phyloP scores from a whole-genome alignment of 2,888 invertebrate genomes.

The Mamestra brassicae region DNA sequence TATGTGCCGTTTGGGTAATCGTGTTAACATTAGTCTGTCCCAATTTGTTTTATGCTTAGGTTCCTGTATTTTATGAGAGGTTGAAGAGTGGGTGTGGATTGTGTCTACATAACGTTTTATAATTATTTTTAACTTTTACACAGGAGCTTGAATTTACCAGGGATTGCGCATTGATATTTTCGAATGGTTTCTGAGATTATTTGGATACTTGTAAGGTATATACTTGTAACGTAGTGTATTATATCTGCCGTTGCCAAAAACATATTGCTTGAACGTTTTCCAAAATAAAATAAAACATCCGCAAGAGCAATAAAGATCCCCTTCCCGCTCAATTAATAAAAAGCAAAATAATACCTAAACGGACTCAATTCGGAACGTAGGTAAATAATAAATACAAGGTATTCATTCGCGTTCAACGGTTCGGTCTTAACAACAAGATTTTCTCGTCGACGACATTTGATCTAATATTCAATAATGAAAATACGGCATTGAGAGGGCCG shows the following conservation, averaged over 20 bases:
- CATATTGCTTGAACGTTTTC: constrained; percentile 12
- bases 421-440: constrained; percentile 63
- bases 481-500: constrained; percentile 75
- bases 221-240: neutral
- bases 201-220: neutral
- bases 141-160: neutral
- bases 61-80: constrained; percentile 13
- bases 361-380: constrained; percentile 56
- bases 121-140: constrained; percentile 15
- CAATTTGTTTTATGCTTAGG: constrained; percentile 31
- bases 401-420: constrained; percentile 63
- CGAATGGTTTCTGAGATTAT: neutral
- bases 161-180: neutral
- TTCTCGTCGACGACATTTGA: constrained; percentile 75
- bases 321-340: constrained; percentile 55
- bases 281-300: constrained; percentile 30
- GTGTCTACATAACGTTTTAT: neutral
- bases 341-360: constrained; percentile 58
- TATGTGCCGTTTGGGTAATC: constrained; percentile 51
- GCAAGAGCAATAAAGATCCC: constrained; percentile 43
- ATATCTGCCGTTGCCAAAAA: neutral
- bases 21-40: constrained; percentile 48
- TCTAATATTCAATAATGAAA: constrained; percentile 86
- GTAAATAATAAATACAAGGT: constrained; percentile 68
- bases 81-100: neutral